phyloP scores from a whole-genome alignment of 2,113 vertebrate genomes.

The Paramormyrops kingsleyae region DNA sequence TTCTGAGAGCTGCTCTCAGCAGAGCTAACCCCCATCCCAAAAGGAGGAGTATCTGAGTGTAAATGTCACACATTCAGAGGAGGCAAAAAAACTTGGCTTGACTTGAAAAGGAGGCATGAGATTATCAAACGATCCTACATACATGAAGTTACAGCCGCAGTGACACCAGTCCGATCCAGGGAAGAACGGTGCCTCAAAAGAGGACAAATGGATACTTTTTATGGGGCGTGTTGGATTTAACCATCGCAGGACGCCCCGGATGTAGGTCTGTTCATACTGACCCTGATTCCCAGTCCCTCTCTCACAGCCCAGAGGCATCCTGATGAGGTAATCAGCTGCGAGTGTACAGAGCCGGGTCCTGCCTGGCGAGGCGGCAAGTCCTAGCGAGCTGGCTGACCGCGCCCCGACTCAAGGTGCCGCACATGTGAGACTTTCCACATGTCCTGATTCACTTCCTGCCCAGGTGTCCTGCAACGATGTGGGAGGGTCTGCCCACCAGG shows the following conservation, averaged over 20 bases:
- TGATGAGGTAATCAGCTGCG: not conserved
- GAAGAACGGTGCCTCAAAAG: not conserved
- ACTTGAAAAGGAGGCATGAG: constrained; percentile 27
- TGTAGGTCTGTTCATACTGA: not conserved
- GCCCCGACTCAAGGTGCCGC: not conserved
- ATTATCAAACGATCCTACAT: constrained; percentile 36
- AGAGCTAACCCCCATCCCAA: not conserved
- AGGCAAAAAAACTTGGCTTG: not conserved
- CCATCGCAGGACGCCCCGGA: not conserved
- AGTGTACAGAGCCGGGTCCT: not conserved
- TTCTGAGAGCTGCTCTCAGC: not conserved
- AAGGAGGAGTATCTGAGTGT: not conserved
- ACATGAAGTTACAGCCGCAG: constrained; percentile 33
- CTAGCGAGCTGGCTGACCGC: not conserved
- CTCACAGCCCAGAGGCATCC: not conserved
- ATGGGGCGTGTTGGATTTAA: not conserved
- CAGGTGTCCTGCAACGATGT: not conserved
- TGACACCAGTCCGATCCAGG: not conserved
- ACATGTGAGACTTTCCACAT: not conserved
- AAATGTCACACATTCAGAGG: not conserved
- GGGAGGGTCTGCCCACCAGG: not conserved
- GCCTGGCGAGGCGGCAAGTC: not conserved
- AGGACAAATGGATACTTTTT: not conserved
- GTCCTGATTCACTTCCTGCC: not conserved
- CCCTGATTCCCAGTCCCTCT: not conserved